Evolutionary conservation across 2,888 invertebrate species (phyloP), one percentile per base, ranked within the genome.

Genomic region (Ichneumoninae sp.): DNA sequence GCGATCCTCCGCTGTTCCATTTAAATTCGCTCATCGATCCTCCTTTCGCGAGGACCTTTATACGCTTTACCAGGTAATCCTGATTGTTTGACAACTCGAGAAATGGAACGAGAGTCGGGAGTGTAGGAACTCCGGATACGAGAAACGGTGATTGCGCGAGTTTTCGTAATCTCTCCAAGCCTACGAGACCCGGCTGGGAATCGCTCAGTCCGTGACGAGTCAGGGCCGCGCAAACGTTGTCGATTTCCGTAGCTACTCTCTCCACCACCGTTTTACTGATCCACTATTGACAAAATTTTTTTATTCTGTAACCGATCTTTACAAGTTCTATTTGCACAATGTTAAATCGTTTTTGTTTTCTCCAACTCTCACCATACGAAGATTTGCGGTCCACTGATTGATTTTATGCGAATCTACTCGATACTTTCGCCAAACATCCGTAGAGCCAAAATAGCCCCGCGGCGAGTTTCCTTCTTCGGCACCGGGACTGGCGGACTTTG

Each of bases 21-120:
- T 96, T 96, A 94, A 97, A 99, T 89, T 97, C 97, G 90, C 97
- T 97, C 95, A 98, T 97, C 91, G 98, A 98, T 10, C 98, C 97
- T 85, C 98, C 98, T 91, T 95, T 96, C 0, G 97, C 95, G 85
- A 98, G 95, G 90, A 97, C 97, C 91, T 95, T 95, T 50, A 98
- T 96, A 88, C 98, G 95, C 85, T 96, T 96, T 69, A 97, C 96
- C 19, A 98, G 94, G 94, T 98, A 98, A 91, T 97, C 97, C 93
- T 98, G 98, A 94, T 98, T 97, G 22, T 96, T 95, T 69, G 96
- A 96, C 73, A 97, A 95, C 91, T 98, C 97, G 83, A 98, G 94
- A 93, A 98, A 98, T 1, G 97, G 97, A 74, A 98, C 94, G 66
- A 98, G 93, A 57, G 95, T 94, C 8, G 95, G 94, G 80, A 96